A percentile compares a stretch with the other conserved stretches of the same genome.
Conservation (phyloP, 2,888 invertebrate species). For the Acanthococcus lagerstroemiae region DNA sequence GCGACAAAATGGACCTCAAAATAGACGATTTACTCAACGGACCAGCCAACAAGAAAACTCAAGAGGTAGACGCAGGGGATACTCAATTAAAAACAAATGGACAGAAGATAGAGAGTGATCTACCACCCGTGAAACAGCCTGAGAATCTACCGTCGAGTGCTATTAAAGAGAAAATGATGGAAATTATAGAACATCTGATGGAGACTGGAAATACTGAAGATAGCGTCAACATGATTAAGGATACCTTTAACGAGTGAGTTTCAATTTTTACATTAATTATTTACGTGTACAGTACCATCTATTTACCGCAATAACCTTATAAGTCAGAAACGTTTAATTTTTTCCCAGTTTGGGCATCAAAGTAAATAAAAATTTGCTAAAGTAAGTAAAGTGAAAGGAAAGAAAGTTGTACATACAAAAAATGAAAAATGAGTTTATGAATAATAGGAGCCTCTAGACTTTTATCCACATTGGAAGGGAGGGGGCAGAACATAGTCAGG, state of each 20-base stretch:
- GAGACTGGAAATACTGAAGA: conserved; percentile 7
- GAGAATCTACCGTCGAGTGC: conserved; percentile 24
- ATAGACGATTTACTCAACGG: conserved; percentile 13
- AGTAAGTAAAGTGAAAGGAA: no score
- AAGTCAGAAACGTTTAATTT: neutral
- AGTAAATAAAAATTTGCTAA: neutral
- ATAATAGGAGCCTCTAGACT: no score
- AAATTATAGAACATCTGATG: conserved; percentile 19
- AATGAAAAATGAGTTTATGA: no score
- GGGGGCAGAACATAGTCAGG: no score
- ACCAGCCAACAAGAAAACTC: neutral
- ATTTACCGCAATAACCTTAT: no score
- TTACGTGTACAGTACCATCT: no score
- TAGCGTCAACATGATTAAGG: conserved; percentile 4
- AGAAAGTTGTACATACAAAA: no score
- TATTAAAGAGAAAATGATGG: conserved; percentile 24
- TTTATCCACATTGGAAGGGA: no score
- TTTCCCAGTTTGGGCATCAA: neutral
- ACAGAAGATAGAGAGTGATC: conserved; percentile 2
- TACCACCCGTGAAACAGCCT: conserved; percentile 5
- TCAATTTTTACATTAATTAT: no score
- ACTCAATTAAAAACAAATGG: neutral
- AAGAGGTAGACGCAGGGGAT: neutral
- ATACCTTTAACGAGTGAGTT: conserved; percentile 24
- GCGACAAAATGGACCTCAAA: conserved; percentile 8